phyloP scores from a whole-genome alignment of 2,113 vertebrate species.

The Hepsetus odoe region DNA sequence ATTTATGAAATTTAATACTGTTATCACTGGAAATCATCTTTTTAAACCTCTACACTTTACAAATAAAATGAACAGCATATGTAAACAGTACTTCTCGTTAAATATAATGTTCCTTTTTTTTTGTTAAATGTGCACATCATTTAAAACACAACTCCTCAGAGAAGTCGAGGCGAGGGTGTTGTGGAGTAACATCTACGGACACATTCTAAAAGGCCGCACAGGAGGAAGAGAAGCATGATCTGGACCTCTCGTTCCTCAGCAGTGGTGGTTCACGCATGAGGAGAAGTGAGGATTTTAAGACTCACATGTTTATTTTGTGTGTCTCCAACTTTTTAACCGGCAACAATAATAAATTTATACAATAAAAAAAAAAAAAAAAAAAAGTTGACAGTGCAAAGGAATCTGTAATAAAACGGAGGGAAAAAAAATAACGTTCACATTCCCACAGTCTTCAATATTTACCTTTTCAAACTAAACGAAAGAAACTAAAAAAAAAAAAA shows the following conservation, averaged over 20 bases:
- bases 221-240: slow-evolving; percentile 5
- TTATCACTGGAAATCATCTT: slow-evolving; percentile 76
- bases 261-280: slow-evolving; percentile 5
- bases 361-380: slow-evolving; percentile 52
- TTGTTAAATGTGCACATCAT: slow-evolving; percentile 63
- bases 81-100: slow-evolving; percentile 70
- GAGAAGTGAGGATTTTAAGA: slow-evolving; percentile 32
- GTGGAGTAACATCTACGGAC: slow-evolving; percentile 42
- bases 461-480: slow-evolving; percentile 40
- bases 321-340: slow-evolving; percentile 50
- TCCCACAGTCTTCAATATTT: slow-evolving; percentile 46
- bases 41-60: slow-evolving; percentile 76
- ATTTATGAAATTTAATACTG: slow-evolving; percentile 80
- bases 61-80: slow-evolving; percentile 74
- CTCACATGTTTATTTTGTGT: slow-evolving; percentile 32
- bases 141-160: slow-evolving; percentile 46
- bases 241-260: slow-evolving; percentile 16
- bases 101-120: slow-evolving; percentile 56
- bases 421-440: slow-evolving; percentile 64
- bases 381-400: slow-evolving; percentile 46
- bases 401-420: slow-evolving; percentile 45
- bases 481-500: slow-evolving; percentile 28
- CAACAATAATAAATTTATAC: slow-evolving; percentile 55
- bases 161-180: slow-evolving; percentile 47
- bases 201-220: slow-evolving; percentile 31